A percentile compares a stretch with the other conserved stretches of the same genome.
phyloP scores from a whole-genome alignment of 2,888 invertebrate genomes.

The Choristoneura rosaceana region DNA sequence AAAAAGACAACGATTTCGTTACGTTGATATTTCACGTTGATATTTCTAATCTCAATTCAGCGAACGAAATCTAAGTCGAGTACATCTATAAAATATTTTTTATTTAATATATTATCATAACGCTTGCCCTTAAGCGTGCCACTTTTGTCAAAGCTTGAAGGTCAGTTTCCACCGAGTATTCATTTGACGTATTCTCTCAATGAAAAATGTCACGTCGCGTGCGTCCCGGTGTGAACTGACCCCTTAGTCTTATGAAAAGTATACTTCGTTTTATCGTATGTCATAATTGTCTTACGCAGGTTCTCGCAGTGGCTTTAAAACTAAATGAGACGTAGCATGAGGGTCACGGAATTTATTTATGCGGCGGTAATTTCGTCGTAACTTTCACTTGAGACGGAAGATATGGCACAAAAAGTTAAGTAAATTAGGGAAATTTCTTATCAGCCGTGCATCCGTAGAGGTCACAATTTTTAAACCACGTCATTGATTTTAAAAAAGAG shows the following conservation, averaged over 20 bases:
- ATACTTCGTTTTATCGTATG: constrained; percentile 56
- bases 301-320: constrained; percentile 46
- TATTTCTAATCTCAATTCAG: too few species aligned
- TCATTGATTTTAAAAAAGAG: not conserved
- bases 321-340: constrained; percentile 39
- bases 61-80: too few species aligned
- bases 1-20: too few species aligned
- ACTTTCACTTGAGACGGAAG: constrained; percentile 44
- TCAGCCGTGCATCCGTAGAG: not conserved
- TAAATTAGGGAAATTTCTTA: constrained; percentile 18
- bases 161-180: too few species aligned
- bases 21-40: too few species aligned
- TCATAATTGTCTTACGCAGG: constrained; percentile 61
- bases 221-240: too few species aligned
- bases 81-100: too few species aligned
- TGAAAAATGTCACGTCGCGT: too few species aligned
- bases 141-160: too few species aligned
- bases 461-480: not conserved
- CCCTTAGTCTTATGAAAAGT: constrained; percentile 47
- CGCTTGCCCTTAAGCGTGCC: too few species aligned
- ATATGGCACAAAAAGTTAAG: constrained; percentile 28
- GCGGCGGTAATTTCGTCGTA: constrained; percentile 52
- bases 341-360: constrained; percentile 56
- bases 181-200: too few species aligned
- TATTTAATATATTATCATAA: too few species aligned